phyloP scores from a whole-genome alignment of 2,888 invertebrate species.

The Iselma pallidipennis region DNA sequence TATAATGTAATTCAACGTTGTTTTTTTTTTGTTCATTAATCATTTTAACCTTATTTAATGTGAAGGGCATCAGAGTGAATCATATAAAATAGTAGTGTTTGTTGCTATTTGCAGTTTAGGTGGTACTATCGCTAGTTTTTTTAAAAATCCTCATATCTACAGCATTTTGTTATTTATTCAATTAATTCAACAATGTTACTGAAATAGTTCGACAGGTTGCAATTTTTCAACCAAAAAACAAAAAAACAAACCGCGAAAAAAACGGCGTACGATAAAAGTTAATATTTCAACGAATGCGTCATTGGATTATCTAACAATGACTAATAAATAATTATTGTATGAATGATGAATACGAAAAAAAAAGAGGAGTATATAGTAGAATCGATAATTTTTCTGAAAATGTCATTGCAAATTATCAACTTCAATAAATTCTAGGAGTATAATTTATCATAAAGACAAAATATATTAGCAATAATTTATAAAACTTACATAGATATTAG shows the following conservation, averaged over 20 bases:
- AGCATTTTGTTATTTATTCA: background rate
- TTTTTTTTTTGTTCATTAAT: slow-evolving; percentile 41
- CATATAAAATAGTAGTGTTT: slow-evolving; percentile 17
- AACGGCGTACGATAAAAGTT: background rate
- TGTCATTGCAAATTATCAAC: background rate
- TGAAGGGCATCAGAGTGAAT: slow-evolving; percentile 41
- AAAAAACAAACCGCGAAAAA: background rate
- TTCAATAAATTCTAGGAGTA: no score
- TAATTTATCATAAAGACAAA: background rate
- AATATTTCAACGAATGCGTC: slow-evolving; percentile 15
- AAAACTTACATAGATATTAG: background rate
- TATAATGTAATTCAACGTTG: slow-evolving; percentile 34
- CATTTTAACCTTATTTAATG: slow-evolving; percentile 44
- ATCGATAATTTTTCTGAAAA: background rate
- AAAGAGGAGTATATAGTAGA: background rate
- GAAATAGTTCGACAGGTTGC: slow-evolving; percentile 9
- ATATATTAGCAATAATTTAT: no score
- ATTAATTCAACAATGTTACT: slow-evolving; percentile 11
- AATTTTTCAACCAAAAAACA: no score
- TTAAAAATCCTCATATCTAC: background rate
- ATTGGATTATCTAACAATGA: slow-evolving; percentile 14
- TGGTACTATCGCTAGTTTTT: background rate
- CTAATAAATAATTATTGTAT: slow-evolving; percentile 18
- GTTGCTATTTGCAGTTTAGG: slow-evolving; percentile 12
- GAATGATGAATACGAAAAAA: background rate